Base-by-base conservation (phyloP, 2,113 vertebrate genomes). In the Paramisgurnus dabryanus region DNA sequence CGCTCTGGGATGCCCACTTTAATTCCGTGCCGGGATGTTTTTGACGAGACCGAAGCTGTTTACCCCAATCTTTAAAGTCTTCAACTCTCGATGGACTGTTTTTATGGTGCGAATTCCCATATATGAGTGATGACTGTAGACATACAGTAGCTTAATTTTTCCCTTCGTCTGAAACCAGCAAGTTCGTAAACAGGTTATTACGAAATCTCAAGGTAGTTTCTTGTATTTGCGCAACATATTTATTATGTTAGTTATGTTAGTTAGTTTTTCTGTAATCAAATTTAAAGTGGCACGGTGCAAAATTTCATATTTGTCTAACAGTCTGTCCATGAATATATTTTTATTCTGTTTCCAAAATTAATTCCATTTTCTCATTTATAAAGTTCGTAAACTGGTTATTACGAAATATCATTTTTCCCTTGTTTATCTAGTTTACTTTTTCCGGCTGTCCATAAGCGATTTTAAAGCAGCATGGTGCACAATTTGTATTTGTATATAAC, bases 21-120 rank as follows among this genome's bases (percentile, higher is more conserved):
- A 34, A 71, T 64, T 66, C 50, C 18, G 4, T 63, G 6, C 50
- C 75, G 68, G 68, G 63, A 81, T 53, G 63, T 43, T 40, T 72
- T 73, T 43, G 66, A 70, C 47, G 13, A 60, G 68, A 66, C 47
- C 17, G 63, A 5, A 69, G 47, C 9, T 15, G 73, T 64, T 70
- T 49, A 53, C 12, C 6, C 61, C 50, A 0, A 58, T 74, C 53
- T 75, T 64, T 64, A 58, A 77, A 70, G 73, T 45, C 66, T 53
- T 49, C 39, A 9, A 1, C 40, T 70, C 67, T 79, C 67, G 6
- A 18, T 0, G 43, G 66, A 43, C 18, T n/a, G 18, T 53, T 53
- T 53, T 53, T 53, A 53, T 39, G 47, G 17, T 27, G 12, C 15
- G n/a, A 57, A 43, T 70, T 64, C 43, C 27, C 41, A 34, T 45